Base-by-base conservation (phyloP, 2,797 vertebrate species). In the Lagorchestes hirsutus region DNA sequence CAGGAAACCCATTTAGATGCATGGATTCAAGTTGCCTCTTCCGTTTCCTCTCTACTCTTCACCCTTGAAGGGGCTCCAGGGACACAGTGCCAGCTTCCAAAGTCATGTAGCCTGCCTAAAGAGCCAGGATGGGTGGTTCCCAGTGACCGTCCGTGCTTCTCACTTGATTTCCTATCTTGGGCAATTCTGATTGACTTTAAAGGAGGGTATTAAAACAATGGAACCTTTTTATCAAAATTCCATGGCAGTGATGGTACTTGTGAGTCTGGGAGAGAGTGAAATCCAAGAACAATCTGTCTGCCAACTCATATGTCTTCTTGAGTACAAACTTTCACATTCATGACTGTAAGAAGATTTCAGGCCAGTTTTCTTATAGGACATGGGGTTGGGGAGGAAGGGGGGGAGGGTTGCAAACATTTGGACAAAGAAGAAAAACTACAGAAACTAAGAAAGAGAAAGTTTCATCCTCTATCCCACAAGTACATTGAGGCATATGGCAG, bases 101-200 rank as follows among this genome's bases (percentile, higher is more conserved):
- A 27, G 3, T 57, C 91, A 91, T 92, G 3, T 18, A 54, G 59
- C n/a, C 95, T 91, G 31, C 50, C 92, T 90, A 31, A 57, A 82
- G 40, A 95, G 74, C 55, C 46, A 1, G 50, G 62, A 94, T 55
- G 93, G 58, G 96, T 90, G 82, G 92, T 4, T 57, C 34, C n/a
- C 0, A 96, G 58, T 58, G 52, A 0, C 27, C 50, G 34, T 29
- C 54, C 62, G 46, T 95, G 31, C 93, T 90, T 92, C 55, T 91
- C 91, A 22, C 92, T 82, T 31, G 50, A 94, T 59, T 91, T 95
- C 94, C 91, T 40, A 55, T 97, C 50, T 94, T 90, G 55, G 62
- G 52, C 58, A 31, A 55, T 93, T 92, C 46, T 50, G 13, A 18
- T 91, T 91, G 93, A 92, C 92, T 92, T 55, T 90, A 28, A 95